A percentile compares a stretch with the other conserved stretches of the same genome.
Evolutionary conservation across 2,888 invertebrate species (phyloP).

Genomic region (Aleiodes leptofemur): DNA sequence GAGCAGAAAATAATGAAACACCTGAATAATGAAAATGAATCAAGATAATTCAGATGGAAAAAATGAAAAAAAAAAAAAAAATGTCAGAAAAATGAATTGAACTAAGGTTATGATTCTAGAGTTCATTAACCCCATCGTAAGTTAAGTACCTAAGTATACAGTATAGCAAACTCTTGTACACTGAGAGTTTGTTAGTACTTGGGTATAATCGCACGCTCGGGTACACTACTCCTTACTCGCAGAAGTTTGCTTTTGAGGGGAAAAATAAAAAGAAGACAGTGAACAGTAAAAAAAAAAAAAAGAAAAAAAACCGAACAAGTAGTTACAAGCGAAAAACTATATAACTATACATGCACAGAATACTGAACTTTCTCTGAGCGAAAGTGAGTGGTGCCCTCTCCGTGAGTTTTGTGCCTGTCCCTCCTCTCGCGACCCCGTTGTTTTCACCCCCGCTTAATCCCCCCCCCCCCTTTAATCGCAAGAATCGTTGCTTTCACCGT

Average conservation of each 20-base stretch:
- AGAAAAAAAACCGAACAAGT: slow-evolving; percentile 41
- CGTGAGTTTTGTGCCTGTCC: slow-evolving; percentile 49
- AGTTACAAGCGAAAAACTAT: neutral
- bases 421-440: slow-evolving; percentile 45
- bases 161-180: slow-evolving; percentile 47
- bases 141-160: slow-evolving; percentile 66
- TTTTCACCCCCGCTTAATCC: slow-evolving; percentile 22
- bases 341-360: slow-evolving; percentile 25
- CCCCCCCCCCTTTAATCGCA: neutral
- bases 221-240: slow-evolving; percentile 27
- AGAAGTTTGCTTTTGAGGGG: slow-evolving; percentile 28
- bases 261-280: slow-evolving; percentile 43
- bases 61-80: too few species aligned
- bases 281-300: slow-evolving; percentile 50
- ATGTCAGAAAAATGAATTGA: slow-evolving; percentile 12
- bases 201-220: slow-evolving; percentile 36
- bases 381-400: slow-evolving; percentile 71
- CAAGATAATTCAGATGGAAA: too few species aligned
- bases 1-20: too few species aligned
- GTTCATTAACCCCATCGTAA: slow-evolving; percentile 71
- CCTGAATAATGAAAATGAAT: too few species aligned
- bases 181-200: neutral
- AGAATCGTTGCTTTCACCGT: slow-evolving; percentile 65
- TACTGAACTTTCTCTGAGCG: slow-evolving; percentile 73
- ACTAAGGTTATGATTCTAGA: slow-evolving; percentile 73